Percentiles rank a stretch among this genome's conserved stretches.
Evolutionary conservation across 2,888 invertebrate species (phyloP).

Genomic region (Pristionchus maxplancki): DNA sequence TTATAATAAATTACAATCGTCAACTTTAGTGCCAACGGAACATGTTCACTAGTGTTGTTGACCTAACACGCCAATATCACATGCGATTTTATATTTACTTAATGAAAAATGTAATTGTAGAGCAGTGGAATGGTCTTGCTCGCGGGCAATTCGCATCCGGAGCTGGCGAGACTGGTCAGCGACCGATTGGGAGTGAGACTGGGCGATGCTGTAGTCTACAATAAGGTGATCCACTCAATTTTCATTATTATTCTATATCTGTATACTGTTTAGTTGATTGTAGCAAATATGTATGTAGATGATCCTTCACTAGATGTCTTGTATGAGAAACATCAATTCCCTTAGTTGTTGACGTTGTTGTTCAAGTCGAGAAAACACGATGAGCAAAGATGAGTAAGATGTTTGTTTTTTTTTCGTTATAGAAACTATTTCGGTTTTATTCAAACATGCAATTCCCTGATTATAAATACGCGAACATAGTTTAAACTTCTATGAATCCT

Average conservation of each 20-base stretch:
- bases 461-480: too few relatives aligned
- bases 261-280: too few relatives aligned
- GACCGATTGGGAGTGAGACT: conserved; percentile 80
- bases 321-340: too few relatives aligned
- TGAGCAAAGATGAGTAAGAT: not conserved
- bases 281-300: too few relatives aligned
- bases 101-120: conserved; percentile 53
- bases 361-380: not conserved
- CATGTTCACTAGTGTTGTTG: not conserved
- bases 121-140: conserved; percentile 89
- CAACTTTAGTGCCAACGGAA: not conserved
- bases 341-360: not conserved
- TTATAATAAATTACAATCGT: not conserved
- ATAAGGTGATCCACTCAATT: conserved; percentile 87
- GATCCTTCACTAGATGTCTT: too few relatives aligned
- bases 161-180: conserved; percentile 90
- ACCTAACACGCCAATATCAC: not conserved
- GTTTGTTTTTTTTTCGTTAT: too few relatives aligned
- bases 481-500: too few relatives aligned
- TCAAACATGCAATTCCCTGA: too few relatives aligned
- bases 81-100: not conserved
- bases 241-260: not conserved
- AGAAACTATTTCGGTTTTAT: too few relatives aligned
- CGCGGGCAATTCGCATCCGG: conserved; percentile 97
- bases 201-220: conserved; percentile 88